Evolutionary conservation across 2,113 vertebrate species (phyloP), one percentile per base, ranked within the genome.

Genomic region (Zosterops pallidus): DNA sequence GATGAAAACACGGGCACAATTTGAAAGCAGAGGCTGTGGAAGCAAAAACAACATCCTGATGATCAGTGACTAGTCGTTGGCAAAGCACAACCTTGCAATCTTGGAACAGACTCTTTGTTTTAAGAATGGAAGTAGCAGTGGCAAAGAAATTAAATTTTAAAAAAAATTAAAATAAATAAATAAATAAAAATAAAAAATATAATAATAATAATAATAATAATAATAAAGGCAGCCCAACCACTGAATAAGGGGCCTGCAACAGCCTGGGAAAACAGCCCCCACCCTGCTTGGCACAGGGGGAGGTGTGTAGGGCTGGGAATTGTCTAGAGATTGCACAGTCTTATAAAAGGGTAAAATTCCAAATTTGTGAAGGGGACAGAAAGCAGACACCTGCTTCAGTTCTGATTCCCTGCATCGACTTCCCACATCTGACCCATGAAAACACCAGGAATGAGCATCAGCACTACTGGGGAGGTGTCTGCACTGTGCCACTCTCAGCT

Each of bases 281-380:
- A 1, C 19, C 21, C 14, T 1, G 2, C 44, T 47, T 53, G 0
- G 0, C n/a, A 8, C 7, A 14, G 33, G 11, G 41, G 31, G 6
- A 42, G 22, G 39, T 6, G 16, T 59, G 29, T 41, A 67, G 22
- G 22, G 25, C 62, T 55, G 44, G 15, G 14, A 79, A 24, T 12
- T 11, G 25, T 4, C n/a, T 23, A 11, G 47, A 79, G 14, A 15
- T 26, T 39, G 25, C 22, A 39, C 0, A 0, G 1, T 2, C 12
- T 59, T 90, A 29, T 19, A 19, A 95, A 64, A 62, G 6, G 14
- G 7, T 19, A 22, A 64, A 75, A 44, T 33, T 24, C 18, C 18
- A 60, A 1, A 42, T 29, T 16, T 39, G 29, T 35, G 24, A 49
- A 39, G 19, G 23, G 3, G 3, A 20, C 57, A 47, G 62, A 63